Evolutionary conservation across 2,888 invertebrate genomes (phyloP), one percentile per base, ranked within the genome.

Genomic region (Crematogaster levior): DNA sequence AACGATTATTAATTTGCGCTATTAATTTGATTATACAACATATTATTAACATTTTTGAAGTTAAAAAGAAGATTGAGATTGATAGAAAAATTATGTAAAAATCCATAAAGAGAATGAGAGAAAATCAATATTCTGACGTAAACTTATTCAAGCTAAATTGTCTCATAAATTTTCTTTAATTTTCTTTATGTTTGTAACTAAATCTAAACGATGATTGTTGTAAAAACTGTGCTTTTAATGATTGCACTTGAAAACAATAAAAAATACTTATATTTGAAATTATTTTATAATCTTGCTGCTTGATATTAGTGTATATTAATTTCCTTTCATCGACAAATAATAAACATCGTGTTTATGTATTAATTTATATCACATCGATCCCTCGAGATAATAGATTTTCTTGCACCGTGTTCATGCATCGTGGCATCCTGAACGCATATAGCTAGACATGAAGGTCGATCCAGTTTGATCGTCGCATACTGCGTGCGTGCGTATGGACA

Each of bases 271-370:
- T 27, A 34, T 51, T 70, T n/a, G 12, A 27, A 48, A 21, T 70
- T 51, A 10, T 51, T 48, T 51, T 51, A 12, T 34, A 21, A 10
- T 30, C 7, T 48, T 51, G 6, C 5, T n/a, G 15, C 3, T 10
- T 6, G 21, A 37, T 53, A 34, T 24, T 53, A 15, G 5, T 24
- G 37, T 24, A 40, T 3, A 21, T 37, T 10, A 15, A 37, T 53
- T 34, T 70, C 10, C 10, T 56, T 18, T 37, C 6, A 18, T 34
- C n/a, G 34, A 18, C 24, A 18, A n/a, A n/a, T n/a, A 18, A 21
- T 63, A 7, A 37, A 56, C 24, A 70, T 37, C 37, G 3, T 70
- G 24, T 70, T 70, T 70, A 53, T 4, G 10, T 37, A 70, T 70
- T 70, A 21, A 70, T 51, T 70, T 12, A 24, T 34, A 7, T 24